Percentiles rank a stretch among this genome's conserved stretches.
Evolutionary conservation across 2,888 invertebrate genomes (phyloP).

Genomic region (Ormyrus thymus): DNA sequence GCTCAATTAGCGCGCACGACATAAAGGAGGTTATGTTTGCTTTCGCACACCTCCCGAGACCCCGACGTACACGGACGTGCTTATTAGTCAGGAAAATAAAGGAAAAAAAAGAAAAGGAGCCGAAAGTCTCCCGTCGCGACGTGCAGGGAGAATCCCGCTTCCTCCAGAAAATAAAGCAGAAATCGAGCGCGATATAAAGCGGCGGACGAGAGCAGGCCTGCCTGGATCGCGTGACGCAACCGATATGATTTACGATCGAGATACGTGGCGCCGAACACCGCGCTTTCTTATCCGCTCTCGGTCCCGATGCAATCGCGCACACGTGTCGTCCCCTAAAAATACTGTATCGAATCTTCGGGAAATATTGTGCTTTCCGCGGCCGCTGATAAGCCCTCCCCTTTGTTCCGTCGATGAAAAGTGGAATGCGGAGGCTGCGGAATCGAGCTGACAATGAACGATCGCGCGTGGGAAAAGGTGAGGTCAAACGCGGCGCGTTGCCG

Average conservation of each 20-base stretch:
- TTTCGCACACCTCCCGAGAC: too few relatives aligned
- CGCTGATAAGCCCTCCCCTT: neutral
- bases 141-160: too few relatives aligned
- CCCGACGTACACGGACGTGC: too few relatives aligned
- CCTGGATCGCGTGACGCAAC: constrained; percentile 14
- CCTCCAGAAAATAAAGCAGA: too few relatives aligned
- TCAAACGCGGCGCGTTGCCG: too few relatives aligned
- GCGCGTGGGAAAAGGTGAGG: too few relatives aligned
- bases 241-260: constrained; percentile 49
- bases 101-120: too few relatives aligned
- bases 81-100: too few relatives aligned
- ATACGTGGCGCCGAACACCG: constrained; percentile 20
- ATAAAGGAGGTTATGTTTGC: constrained; percentile 5
- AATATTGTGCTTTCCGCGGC: constrained; percentile 29
- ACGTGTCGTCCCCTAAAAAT: neutral
- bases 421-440: neutral
- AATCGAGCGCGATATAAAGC: too few relatives aligned
- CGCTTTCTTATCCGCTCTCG: constrained; percentile 28
- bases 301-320: constrained; percentile 15
- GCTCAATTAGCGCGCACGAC: constrained; percentile 8
- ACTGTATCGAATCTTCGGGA: constrained; percentile 38
- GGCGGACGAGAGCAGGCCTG: too few relatives aligned
- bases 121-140: too few relatives aligned
- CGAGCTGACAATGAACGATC: neutral
- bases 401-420: too few relatives aligned